Evolutionary conservation across 2,113 vertebrate genomes (phyloP), one percentile per base, ranked within the genome.

Genomic region (Silurus glanis): DNA sequence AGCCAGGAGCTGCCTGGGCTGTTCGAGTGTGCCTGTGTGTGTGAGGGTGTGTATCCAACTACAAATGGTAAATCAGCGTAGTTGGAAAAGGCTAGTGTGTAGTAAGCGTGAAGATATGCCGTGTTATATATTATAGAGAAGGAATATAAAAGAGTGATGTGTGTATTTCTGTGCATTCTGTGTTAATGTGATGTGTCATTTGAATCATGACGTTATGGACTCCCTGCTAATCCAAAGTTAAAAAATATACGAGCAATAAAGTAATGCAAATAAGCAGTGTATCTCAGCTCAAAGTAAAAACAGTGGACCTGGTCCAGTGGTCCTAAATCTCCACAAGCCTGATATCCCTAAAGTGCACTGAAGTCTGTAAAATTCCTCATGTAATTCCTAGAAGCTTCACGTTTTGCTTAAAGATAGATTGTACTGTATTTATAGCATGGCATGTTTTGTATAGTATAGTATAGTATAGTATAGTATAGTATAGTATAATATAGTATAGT

Each of bases 1-100:
- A 94, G 95, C 92, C 97, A 97, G 96, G 96, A 96, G 95, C 95
- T 93, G 92, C 96, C 96, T 96, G 97, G 95, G 94, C 91, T 91
- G 91, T 83, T 6, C 89, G 89, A 89, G 86, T 61, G 75, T 83
- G 59, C 83, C 88, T 88, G 82, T 75, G 87, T 76, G 87, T 58
- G 55, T 88, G 86, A 28, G 59, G 85, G 82, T 85, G 85, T 80
- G 72, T 79, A 87, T 85, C 69, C 74, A 86, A 49, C 19, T 23
- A 23, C 47, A 74, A 17, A 51, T 51, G 71, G 45, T 51, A 74
- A 74, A 23, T 74, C 47, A 55, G 21, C 3, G 9, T 55, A 25
- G 74, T 76, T 76, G 25, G 72, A 53, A 51, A 53, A n/a, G n/a
- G 47, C 72, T 53, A 53, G 72, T 14, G 25, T 75, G 72, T 75